These are phyloP conservation scores for Callipepla californica DNA, from an alignment of 2,113 vertebrate species.

Conservation along the genomic window DNA sequence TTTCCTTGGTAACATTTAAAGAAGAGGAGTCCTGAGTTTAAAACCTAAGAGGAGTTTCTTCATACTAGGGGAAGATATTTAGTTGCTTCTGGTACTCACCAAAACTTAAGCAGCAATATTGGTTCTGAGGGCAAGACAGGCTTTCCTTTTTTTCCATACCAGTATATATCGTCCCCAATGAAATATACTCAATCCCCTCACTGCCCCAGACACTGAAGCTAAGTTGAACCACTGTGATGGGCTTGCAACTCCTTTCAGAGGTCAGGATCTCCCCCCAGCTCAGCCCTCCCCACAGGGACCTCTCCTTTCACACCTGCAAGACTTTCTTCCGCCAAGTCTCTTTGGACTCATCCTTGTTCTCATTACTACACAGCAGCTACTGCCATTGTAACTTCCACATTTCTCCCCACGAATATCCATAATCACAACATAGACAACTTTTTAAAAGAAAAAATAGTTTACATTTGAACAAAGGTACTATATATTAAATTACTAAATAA, in stretches of 20 bases:
- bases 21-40: not conserved
- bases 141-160: not conserved
- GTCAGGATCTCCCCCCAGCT: rapidly evolving
- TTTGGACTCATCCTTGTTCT: not conserved
- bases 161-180: not conserved
- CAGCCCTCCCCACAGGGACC: not conserved
- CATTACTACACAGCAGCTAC: not conserved
- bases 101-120: not conserved
- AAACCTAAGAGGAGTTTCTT: not conserved
- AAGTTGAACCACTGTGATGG: not conserved
- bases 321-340: not conserved
- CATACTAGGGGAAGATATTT: not conserved
- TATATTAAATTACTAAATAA: slow-evolving; percentile 64
- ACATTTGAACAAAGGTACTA: slow-evolving; percentile 65
- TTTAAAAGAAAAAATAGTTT: slow-evolving; percentile 54
- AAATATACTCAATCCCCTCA: not conserved
- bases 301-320: not conserved
- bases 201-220: not conserved
- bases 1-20: not conserved
- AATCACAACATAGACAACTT: slow-evolving; percentile 29
- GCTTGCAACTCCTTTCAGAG: not conserved
- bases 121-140: not conserved
- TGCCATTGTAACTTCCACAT: not conserved
- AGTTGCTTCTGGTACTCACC: not conserved
- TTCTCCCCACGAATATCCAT: not conserved